These are phyloP conservation scores for Drosophila falleni DNA, from an alignment of 2,888 invertebrate species.

Conservation along the genomic window DNA sequence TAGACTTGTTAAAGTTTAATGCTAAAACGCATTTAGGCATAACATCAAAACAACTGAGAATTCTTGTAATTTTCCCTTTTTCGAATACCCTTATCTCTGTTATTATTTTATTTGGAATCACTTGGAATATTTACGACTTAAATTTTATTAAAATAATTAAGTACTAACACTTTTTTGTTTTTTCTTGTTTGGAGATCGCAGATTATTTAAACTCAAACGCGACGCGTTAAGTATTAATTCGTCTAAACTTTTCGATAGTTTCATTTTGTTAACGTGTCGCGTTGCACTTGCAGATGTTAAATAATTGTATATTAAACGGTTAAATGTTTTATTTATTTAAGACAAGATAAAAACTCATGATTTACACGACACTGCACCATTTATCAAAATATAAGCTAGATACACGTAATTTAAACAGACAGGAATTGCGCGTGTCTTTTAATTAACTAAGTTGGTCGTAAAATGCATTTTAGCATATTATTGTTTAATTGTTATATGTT, in stretches of 20 bases:
- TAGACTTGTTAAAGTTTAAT: conserved; percentile 28
- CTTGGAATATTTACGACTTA: background rate
- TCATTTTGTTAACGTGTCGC: conserved; percentile 78
- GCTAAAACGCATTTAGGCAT: conserved; percentile 62
- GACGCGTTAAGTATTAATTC: conserved; percentile 85
- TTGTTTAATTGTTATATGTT: background rate
- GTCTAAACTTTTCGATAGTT: conserved; percentile 85
- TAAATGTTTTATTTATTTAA: conserved; percentile 38
- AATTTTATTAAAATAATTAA: background rate
- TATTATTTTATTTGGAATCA: background rate
- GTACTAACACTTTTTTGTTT: conserved; percentile 83
- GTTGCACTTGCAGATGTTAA: conserved; percentile 25
- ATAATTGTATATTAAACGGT: conserved; percentile 27
- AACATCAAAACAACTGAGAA: conserved; percentile 18
- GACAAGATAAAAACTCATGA: conserved; percentile 33
- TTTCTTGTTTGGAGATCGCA: conserved; percentile 82
- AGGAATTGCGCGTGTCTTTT: conserved; percentile 38
- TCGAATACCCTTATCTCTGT: too few relatives aligned
- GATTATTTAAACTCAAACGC: conserved; percentile 83
- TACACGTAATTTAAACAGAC: conserved; percentile 30
- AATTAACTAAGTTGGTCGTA: conserved; percentile 20
- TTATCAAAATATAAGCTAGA: conserved; percentile 33
- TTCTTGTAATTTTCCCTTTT: conserved; percentile 1
- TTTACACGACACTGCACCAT: conserved; percentile 25
- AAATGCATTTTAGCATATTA: conserved; percentile 30